Evolutionary conservation across 2,888 invertebrate species (phyloP).

Genomic region (Euphydryas editha): DNA sequence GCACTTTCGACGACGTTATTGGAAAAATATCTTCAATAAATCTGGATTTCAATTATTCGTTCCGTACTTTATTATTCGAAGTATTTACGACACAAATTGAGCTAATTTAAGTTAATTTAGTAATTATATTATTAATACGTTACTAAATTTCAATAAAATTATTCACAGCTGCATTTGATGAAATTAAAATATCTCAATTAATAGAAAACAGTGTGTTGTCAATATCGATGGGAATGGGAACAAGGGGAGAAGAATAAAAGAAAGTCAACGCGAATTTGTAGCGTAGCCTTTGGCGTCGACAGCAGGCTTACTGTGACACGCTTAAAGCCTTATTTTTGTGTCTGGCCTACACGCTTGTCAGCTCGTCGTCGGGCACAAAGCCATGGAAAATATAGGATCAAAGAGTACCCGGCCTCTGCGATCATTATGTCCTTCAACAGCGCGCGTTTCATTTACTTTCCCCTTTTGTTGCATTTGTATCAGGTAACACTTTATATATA

Average conservation of each 20-base stretch:
- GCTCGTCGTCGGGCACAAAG: constrained; percentile 78
- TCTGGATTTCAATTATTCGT: constrained; percentile 43
- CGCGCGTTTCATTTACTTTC: constrained; percentile 27
- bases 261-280: constrained; percentile 80
- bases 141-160: too few species aligned
- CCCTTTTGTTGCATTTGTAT: constrained; percentile 18
- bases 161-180: background rate
- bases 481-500: constrained; percentile 24
- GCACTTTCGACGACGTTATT: constrained; percentile 47
- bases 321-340: constrained; percentile 83
- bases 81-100: constrained; percentile 23
- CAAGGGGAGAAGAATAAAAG: constrained; percentile 55
- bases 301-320: constrained; percentile 82
- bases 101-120: background rate
- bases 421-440: constrained; percentile 54
- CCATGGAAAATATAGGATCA: constrained; percentile 82
- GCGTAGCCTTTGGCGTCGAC: constrained; percentile 81
- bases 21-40: constrained; percentile 46
- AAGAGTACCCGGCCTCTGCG: constrained; percentile 68
- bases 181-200: background rate
- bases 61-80: constrained; percentile 31
- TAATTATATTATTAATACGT: too few species aligned
- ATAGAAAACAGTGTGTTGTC: constrained; percentile 13
- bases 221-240: constrained; percentile 35
- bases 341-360: constrained; percentile 81